These are phyloP conservation scores for Trichechus manatus DNA, from an alignment of 2,113 vertebrate genomes.

Conservation along the genomic window DNA sequence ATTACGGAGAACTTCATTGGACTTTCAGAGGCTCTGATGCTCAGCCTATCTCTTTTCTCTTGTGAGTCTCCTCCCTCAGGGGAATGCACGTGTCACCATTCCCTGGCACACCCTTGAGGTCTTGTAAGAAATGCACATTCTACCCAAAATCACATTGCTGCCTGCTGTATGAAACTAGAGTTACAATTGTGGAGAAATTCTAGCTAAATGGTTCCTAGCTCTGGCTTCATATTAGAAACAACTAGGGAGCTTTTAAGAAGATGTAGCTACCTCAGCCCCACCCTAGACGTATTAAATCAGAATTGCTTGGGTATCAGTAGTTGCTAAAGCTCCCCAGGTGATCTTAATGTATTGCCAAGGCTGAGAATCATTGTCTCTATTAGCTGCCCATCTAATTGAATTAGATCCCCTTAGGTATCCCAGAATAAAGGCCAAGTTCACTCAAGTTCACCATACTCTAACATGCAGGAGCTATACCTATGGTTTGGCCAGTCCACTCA, in stretches of 20 bases:
- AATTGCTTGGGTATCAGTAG: background rate
- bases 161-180: background rate
- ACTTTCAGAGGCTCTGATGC: background rate
- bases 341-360: background rate
- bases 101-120: background rate
- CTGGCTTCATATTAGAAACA: background rate
- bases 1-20: background rate
- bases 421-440: background rate
- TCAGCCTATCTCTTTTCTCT: background rate
- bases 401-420: background rate
- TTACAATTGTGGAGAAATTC: background rate
- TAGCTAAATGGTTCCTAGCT: background rate
- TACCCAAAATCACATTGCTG: background rate
- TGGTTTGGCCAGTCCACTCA: background rate
- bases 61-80: background rate
- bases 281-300: background rate
- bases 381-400: background rate
- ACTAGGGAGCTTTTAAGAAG: background rate
- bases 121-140: background rate
- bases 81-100: background rate
- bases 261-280: background rate
- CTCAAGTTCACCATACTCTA: background rate
- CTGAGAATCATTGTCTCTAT: background rate
- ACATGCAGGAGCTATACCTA: accelerated
- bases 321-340: background rate